Evolutionary conservation across 2,797 vertebrate species (phyloP), one percentile per base, ranked within the genome.

Genomic region (Gymnothorax reevesii): DNA sequence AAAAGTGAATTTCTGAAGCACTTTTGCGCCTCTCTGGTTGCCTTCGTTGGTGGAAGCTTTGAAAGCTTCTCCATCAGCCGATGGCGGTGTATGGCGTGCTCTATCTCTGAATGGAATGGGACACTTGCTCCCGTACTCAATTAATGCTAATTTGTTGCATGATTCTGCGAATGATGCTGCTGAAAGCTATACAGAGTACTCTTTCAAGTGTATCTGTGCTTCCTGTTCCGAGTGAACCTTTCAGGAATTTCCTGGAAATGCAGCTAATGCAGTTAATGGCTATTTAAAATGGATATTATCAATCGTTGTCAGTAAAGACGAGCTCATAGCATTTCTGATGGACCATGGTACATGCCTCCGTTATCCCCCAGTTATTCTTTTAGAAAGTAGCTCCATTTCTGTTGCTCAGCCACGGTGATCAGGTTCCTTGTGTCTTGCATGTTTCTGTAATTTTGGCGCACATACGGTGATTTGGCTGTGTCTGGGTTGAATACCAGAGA

Each of bases 181-280:
- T 55, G 49, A 80, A n/a, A 80, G 49, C 77, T 55, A 2, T 33
- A n/a, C 49, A n/a, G 20, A n/a, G 77, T n/a, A 55, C 25, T 8
- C 49, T n/a, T 79, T 79, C 55, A 55, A 80, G 20, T 54, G 77
- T 80, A 80, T 55, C 49, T 8, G 3, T 80, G 75, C 42, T 79
- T 54, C 33, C 33, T 54, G 77, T 52, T 22, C n/a, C 15, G 49
- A 33, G n/a, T 33, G 77, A 80, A 52, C 22, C 52, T n/a, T n/a
- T 10, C 52, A 55, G 52, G 9, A 55, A 17, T 55, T 22, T 80
- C 77, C 52, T 22, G 77, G 77, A 80, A 80, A 80, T 22, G 52
- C 77, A 15, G 77, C 77, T 80, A 80, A 80, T 22, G 52, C 77
- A 15, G 77, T 52, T 80, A 80, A 80, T 80, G 77, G 77, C 73